These are phyloP conservation scores for Eumeta japonica DNA, from an alignment of 1,140 invertebrate genomes.

Conservation along the genomic window DNA sequence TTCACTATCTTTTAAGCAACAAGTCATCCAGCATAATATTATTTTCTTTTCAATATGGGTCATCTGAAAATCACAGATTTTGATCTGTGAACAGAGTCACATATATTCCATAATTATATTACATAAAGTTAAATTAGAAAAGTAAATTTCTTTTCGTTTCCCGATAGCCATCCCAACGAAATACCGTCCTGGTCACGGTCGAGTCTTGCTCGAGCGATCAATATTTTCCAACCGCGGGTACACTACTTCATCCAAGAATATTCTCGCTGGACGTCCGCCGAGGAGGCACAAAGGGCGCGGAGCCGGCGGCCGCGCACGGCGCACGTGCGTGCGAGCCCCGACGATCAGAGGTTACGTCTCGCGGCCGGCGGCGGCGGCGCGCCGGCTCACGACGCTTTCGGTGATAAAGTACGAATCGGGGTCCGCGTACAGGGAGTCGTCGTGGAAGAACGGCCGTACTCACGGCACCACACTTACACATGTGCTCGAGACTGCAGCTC, in stretches of 20 bases:
- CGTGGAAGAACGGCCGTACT: conserved; percentile 28
- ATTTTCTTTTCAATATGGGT: too few relatives aligned
- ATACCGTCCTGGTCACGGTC: neutral
- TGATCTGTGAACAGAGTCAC: too few relatives aligned
- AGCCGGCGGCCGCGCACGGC: too few relatives aligned
- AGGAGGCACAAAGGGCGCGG: too few relatives aligned
- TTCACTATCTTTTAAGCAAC: too few relatives aligned
- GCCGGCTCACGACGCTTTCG: conserved; percentile 31
- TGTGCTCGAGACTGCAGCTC: conserved; percentile 46
- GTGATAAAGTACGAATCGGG: conserved; percentile 27
- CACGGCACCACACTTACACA: conserved; percentile 51
- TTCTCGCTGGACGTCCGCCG: too few relatives aligned
- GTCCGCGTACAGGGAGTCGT: conserved; percentile 33
- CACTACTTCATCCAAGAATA: conserved; percentile 26
- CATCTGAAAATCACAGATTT: too few relatives aligned
- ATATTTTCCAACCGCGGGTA: conserved; percentile 14
- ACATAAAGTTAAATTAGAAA: too few relatives aligned
- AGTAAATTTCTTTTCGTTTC: too few relatives aligned
- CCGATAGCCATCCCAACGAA: neutral
- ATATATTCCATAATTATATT: too few relatives aligned
- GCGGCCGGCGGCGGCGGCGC: conserved; percentile 17
- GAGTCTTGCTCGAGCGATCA: conserved; percentile 5
- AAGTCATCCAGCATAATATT: too few relatives aligned
- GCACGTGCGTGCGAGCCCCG: conserved; percentile 40
- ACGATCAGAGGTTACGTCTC: conserved; percentile 37